Percentiles rank a stretch among this genome's conserved stretches.
phyloP scores from a whole-genome alignment of 2,113 vertebrate genomes.

The Channa argus region DNA sequence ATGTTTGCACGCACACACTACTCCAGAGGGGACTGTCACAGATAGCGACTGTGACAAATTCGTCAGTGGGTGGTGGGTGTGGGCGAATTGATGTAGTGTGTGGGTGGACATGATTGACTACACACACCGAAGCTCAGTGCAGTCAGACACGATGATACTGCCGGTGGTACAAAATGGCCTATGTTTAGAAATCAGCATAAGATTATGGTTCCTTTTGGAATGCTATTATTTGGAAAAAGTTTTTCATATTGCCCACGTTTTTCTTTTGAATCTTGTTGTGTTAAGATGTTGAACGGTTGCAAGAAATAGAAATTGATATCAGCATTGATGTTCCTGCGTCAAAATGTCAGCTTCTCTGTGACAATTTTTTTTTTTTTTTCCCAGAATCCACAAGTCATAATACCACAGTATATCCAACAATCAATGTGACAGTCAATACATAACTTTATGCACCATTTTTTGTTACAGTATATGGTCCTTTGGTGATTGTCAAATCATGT shows the following conservation, averaged over 20 bases:
- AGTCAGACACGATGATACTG: conserved; percentile 34
- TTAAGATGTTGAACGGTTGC: too few relatives aligned
- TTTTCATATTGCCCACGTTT: not conserved
- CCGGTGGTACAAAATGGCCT: conserved; percentile 30
- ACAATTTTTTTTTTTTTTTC: not conserved
- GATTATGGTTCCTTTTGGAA: conserved; percentile 25
- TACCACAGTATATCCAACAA: not conserved
- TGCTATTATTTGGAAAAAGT: conserved; percentile 11
- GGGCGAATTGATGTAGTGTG: conserved; percentile 50
- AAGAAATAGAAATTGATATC: not conserved
- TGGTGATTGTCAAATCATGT: not conserved
- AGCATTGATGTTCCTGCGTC: not conserved
- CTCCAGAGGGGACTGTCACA: conserved; percentile 1
- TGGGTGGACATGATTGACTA: conserved; percentile 57
- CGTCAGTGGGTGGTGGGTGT: conserved; percentile 51
- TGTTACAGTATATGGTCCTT: too few relatives aligned
- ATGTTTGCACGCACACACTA: conserved; percentile 3
- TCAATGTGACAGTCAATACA: too few relatives aligned
- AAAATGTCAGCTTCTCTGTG: not conserved
- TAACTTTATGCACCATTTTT: too few relatives aligned
- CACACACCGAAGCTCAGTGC: conserved; percentile 26
- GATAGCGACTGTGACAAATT: conserved; percentile 61
- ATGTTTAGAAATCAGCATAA: conserved; percentile 15
- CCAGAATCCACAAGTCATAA: not conserved
- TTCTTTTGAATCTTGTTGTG: not conserved